Conservation (phyloP, 2,888 invertebrate species). For the Phorcus lineatus region DNA sequence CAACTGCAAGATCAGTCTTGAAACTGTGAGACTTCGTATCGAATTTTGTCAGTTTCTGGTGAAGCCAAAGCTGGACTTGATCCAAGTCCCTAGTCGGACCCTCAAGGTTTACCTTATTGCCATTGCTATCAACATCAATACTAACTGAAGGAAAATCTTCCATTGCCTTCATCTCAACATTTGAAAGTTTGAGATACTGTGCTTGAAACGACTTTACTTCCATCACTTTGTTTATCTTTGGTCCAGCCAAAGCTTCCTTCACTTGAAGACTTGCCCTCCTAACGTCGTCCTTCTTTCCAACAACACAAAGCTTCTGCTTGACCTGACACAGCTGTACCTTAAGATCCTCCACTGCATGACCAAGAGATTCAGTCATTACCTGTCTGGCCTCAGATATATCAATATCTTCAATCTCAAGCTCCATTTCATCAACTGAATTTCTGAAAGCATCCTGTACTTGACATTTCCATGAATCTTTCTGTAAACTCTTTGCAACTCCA, state of each 20-base stretch:
- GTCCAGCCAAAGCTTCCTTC: not conserved
- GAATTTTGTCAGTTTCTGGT: not conserved
- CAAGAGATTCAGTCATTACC: not conserved
- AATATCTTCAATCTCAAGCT: not conserved
- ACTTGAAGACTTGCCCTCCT: not conserved
- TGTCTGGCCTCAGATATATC: not conserved
- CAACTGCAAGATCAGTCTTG: not conserved
- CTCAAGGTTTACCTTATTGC: not conserved
- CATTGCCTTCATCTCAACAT: not conserved
- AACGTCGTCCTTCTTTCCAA: not conserved
- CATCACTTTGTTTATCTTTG: not conserved
- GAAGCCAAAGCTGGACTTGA: not conserved
- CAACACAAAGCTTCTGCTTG: not conserved
- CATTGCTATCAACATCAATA: not conserved
- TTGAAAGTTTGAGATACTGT: not conserved
- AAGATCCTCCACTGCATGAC: too few species aligned
- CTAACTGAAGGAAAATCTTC: not conserved
- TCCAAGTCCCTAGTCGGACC: not conserved
- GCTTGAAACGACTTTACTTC: not conserved
- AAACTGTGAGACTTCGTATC: not conserved
- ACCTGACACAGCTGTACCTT: not conserved
- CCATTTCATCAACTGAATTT: not conserved
- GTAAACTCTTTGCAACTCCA: not conserved
- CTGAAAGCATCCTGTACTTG: not conserved
- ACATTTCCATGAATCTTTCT: not conserved